These are phyloP conservation scores for Taenioides sp. DNA, from an alignment of 2,797 vertebrate species.

Conservation along the genomic window DNA sequence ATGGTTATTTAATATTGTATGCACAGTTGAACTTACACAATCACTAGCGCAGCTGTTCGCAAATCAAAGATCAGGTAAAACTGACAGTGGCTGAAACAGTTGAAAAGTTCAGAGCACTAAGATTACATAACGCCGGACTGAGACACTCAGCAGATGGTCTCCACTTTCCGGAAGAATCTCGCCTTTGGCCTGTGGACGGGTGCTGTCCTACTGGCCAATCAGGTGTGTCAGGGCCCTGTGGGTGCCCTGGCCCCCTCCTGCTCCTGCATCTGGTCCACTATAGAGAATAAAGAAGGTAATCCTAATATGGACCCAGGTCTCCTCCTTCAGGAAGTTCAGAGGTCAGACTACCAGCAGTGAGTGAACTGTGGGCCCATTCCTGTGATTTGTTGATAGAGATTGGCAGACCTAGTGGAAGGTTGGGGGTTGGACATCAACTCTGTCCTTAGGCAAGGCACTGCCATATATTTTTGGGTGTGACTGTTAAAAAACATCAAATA, in stretches of 20 bases:
- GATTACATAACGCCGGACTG: conserved; percentile 40
- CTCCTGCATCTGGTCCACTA: conserved; percentile 72
- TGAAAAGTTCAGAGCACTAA: conserved; percentile 30
- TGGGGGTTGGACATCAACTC: background rate
- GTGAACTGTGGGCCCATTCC: background rate
- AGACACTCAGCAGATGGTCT: conserved; percentile 72
- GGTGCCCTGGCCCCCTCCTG: conserved; percentile 61
- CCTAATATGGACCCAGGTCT: conserved; percentile 72
- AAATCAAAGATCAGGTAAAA: background rate
- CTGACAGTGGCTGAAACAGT: conserved; percentile 6
- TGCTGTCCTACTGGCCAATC: conserved; percentile 68
- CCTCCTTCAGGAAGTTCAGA: conserved; percentile 56
- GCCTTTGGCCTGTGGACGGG: conserved; percentile 67
- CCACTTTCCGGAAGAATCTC: conserved; percentile 63
- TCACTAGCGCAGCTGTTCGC: background rate
- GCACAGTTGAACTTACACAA: background rate
- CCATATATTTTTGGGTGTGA: background rate
- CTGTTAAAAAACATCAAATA: background rate
- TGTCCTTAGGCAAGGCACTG: background rate
- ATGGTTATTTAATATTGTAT: too few species aligned
- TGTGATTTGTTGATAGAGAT: background rate
- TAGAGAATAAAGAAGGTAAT: conserved; percentile 67
- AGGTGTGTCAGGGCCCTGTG: conserved; percentile 53
- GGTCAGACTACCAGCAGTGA: conserved; percentile 64
- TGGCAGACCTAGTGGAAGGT: background rate